Evolutionary conservation across 2,888 invertebrate species (phyloP), one percentile per base, ranked within the genome.

Genomic region (Sylvicola cinctus): DNA sequence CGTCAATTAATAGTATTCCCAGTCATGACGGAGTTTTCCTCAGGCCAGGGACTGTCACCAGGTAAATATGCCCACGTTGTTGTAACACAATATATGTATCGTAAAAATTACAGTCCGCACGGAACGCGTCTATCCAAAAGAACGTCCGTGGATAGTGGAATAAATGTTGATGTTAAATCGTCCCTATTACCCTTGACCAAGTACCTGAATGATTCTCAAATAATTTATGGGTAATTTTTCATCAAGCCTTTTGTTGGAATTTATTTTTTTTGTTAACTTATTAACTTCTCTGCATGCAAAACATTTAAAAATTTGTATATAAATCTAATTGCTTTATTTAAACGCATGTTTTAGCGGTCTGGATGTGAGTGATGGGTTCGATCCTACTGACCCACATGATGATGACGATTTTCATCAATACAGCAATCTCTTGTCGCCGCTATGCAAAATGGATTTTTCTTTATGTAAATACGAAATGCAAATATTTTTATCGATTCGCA

Each of bases 401-500:
- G 5, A 20, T 20, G 20, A 20, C 20, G 20, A 20, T 8, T 20
- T 20, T 20, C 5, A 8, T 20, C 20, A 20, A 6, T 20, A 20
- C 8, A 20, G 20, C 20, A 20, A 20, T 2, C 42, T 58, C 13
- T 56, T 64, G 36, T 68, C 68, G 38, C 68, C 68, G 41, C 54
- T 65, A 44, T 65, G 79, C 44, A 75, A 78, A 55, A 81, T 81
- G 77, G 83, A 84, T 51, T 73, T 81, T 54, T 77, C 80, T 40
- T 63, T 83, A 52, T 84, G 84, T 84, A 74, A 83, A 83, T 65
- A 44, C 45, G 42, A 33, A n/a, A n/a, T n/a, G n/a, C n/a, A n/a
- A n/a, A n/a, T n/a, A n/a, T n/a, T n/a, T n/a, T n/a, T n/a, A n/a
- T n/a, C n/a, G n/a, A n/a, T n/a, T n/a, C n/a, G n/a, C n/a, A 20